Evolutionary conservation across 1,140 invertebrate species (phyloP).

Genomic region (Nasonia vitripennis): DNA sequence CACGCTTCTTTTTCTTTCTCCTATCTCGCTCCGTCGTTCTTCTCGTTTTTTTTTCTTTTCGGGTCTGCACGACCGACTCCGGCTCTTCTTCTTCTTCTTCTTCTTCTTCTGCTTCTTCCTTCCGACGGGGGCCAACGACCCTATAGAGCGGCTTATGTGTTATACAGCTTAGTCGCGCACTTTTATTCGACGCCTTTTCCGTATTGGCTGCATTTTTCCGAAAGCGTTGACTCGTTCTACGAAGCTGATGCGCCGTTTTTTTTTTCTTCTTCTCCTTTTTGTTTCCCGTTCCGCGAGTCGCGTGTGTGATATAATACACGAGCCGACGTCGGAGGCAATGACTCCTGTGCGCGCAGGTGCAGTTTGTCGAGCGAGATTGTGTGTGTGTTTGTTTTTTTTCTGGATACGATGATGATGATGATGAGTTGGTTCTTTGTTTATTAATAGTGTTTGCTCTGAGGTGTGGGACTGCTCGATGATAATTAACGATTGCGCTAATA

Average conservation of each 20-base stretch:
- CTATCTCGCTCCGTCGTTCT: neutral
- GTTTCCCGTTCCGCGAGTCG: conserved; percentile 35
- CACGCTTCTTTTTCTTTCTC: conserved; percentile 24
- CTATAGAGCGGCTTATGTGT: neutral
- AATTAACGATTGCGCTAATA: conserved; percentile 19
- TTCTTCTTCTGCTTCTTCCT: conserved; percentile 52
- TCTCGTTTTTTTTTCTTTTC: neutral
- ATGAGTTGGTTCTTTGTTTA: neutral
- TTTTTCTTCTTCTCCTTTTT: conserved; percentile 41
- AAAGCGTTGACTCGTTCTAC: conserved; percentile 55
- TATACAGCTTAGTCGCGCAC: conserved; percentile 41
- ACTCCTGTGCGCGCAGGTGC: too few relatives aligned
- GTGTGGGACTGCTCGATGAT: neutral
- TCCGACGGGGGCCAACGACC: conserved; percentile 63
- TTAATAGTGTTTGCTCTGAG: neutral
- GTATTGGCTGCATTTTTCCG: conserved; percentile 52
- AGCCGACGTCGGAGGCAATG: neutral
- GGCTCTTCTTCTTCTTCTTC: conserved; percentile 57
- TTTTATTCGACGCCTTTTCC: conserved; percentile 46
- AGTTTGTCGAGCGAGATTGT: neutral
- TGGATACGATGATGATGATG: neutral
- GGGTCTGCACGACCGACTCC: conserved; percentile 32
- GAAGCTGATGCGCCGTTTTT: conserved; percentile 43
- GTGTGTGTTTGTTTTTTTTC: neutral
- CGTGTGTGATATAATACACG: conserved; percentile 26